Base-by-base conservation (phyloP, 1,140 invertebrate genomes). In the Galendromus occidentalis region DNA sequence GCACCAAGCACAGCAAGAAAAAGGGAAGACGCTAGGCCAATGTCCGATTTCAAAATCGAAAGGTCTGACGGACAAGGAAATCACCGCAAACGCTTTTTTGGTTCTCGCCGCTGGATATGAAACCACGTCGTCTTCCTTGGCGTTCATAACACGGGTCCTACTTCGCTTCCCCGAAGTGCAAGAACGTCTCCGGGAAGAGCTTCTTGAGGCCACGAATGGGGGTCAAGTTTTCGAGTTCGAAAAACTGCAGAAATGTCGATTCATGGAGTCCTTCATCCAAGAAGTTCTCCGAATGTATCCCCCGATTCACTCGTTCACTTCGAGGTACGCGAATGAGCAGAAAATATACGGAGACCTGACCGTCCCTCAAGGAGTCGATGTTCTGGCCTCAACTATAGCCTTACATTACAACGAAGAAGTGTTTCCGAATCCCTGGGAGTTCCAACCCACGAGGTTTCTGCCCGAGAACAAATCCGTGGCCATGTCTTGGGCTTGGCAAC, bases 401-500 rank as follows among this genome's bases (percentile, higher is more conserved):
- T 70, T 81, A 30, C 79, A 81, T 67, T 71, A 74, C 47, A 73
- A 79, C 69, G 74, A 76, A 6, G 68, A 75, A 5, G 65, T 74
- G 18, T 80, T 77, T 76, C 72, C 75, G 7, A 71, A 80, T 42
- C 79, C 79, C 0, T 70, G 74, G 17, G 71, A 66, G 64, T 80
- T 80, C 67, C 71, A 78, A 66, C 79, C 79, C 0, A 77, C 79
- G 25, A 70, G 78, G 45, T 78, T 71, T 55, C 65, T 33, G 14
- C 65, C 67, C 1, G 69, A 71, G 67, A 70, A 70, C 20, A 20
- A 28, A 20, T 6, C 45, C 7, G 5, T 14, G 28, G 45, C 18
- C 4, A 47, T 47, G 45, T 72, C 73, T 5, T 73, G 73, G 42
- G 68, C 73, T 0, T 81, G 45, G 45, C 45, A 74, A 55, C 73